Evolutionary conservation across 2,797 vertebrate species (phyloP), one percentile per base, ranked within the genome.

Genomic region (Lepilemur ruficaudatus): DNA sequence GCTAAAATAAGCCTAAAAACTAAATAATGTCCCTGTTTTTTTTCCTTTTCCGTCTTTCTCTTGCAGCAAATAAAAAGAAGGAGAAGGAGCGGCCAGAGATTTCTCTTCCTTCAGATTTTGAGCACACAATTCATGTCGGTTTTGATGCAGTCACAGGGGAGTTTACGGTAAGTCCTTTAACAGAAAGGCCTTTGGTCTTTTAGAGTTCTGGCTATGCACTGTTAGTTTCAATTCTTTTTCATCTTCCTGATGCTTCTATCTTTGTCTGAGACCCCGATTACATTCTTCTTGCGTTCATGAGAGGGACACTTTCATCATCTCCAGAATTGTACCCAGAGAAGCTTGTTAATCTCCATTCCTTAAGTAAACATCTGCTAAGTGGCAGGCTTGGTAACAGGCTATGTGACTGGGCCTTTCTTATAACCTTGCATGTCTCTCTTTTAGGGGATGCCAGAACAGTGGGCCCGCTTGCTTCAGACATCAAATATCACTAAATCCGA

Each of bases 401-500:
- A 28, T 92, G 46, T 86, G 57, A 50, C 75, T 57, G 4, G 94
- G n/a, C 70, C 38, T 86, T 96, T 2, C 30, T 70, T 52, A 91
- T 46, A 91, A 9, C 80, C 0, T 14, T 4, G 1, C n/a, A 2
- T 91, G 15, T 89, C 0, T 98, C 55, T 97, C n/a, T 76, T n/a
- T 1, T 59, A 99, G 99, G 99, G 99, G 32, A 99, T 99, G 99
- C 99, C 99, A 0, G 99, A 99, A 97, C 99, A 99, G 82, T 99
- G 99, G 99, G 99, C 99, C 0, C 99, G 99, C 9, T 98, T 99
- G 75, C 99, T 99, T 80, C 99, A 99, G 98, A 99, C 99, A 0
- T 99, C 99, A 97, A 99, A 99, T 98, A 99, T 99, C 98, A 99
- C 99, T 78, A 99, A 99, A 95, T 98, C 99, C 0, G 99, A 99